Base-by-base conservation (phyloP, 2,888 invertebrate genomes). In the Aphidius colemani region DNA sequence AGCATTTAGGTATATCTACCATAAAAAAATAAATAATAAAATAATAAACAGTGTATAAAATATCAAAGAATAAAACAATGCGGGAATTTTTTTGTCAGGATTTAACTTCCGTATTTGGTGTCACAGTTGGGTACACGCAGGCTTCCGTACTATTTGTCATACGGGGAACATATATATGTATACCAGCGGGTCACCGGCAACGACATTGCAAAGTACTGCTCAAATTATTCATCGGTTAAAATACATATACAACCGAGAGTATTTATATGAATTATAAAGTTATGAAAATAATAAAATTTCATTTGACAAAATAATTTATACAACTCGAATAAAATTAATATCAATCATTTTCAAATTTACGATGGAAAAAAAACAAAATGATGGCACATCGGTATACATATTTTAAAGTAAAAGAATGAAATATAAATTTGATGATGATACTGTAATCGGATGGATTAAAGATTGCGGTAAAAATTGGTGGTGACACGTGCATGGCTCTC, bases 401-500 rank as follows among this genome's bases (percentile, higher is more conserved):
- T 18, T 18, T 18, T 18, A 18, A 18, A 18, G 2, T 18, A 18
- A 30, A 30, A 30, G 30, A 5, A 30, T 30, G 0, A 30, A 30
- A 30, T 30, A 30, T 30, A 30, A 30, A 30, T 30, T 30, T 30
- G 5, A 30, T 30, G 30, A 30, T 30, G 30, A 30, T 30, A 30
- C 30, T 30, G 30, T 30, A 58, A 40, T 7, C 49, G 49, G 46
- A 8, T 58, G 62, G 64, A 64, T 64, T 53, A 62, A 64, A 64
- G 51, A 50, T 58, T 46, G 41, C 48, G 3, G 58, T 56, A 50
- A 49, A 61, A 66, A 62, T 61, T 67, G 63, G 64, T 53, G 61
- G 64, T 68, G 65, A 67, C 66, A 67, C 64, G 67, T 64, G 66
- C 59, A 64, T 61, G 59, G 53, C 18, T 18, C 13, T 18, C 13